These are phyloP conservation scores for Cettia cetti DNA, from an alignment of 2,113 vertebrate genomes.

Conservation along the genomic window DNA sequence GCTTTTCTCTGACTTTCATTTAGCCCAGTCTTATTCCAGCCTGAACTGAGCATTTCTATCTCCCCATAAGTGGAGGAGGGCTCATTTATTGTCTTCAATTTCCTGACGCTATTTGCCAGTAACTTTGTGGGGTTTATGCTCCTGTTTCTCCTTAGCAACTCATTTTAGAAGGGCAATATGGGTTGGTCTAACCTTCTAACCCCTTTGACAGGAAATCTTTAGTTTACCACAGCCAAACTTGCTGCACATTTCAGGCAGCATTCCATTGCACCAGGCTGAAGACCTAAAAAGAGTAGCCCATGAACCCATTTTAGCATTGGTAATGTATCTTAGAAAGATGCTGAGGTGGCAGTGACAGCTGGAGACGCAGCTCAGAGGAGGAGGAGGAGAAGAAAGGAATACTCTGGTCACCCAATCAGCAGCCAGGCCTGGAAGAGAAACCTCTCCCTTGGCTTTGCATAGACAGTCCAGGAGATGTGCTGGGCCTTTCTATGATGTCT, in stretches of 20 bases:
- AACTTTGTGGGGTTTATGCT: background rate
- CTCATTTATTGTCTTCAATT: background rate
- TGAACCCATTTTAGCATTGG: background rate
- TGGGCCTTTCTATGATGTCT: background rate
- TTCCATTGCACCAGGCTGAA: background rate
- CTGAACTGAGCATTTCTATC: background rate
- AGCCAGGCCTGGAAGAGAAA: background rate
- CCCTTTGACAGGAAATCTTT: background rate
- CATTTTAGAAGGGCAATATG: background rate
- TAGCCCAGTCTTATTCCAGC: background rate
- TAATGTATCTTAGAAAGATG: background rate
- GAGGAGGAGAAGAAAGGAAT: background rate
- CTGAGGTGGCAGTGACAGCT: background rate
- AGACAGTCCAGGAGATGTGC: background rate
- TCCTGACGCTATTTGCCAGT: background rate
- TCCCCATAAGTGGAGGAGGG: background rate
- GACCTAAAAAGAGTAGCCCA: background rate
- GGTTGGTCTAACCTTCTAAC: background rate
- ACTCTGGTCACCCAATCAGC: background rate
- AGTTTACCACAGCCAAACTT: background rate
- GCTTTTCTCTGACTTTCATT: background rate
- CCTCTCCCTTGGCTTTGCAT: background rate
- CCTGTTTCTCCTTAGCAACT: background rate
- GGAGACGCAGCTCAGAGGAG: background rate
- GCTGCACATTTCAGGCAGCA: background rate